Base-by-base conservation (phyloP, 2,888 invertebrate species). In the Oasisia sp. region DNA sequence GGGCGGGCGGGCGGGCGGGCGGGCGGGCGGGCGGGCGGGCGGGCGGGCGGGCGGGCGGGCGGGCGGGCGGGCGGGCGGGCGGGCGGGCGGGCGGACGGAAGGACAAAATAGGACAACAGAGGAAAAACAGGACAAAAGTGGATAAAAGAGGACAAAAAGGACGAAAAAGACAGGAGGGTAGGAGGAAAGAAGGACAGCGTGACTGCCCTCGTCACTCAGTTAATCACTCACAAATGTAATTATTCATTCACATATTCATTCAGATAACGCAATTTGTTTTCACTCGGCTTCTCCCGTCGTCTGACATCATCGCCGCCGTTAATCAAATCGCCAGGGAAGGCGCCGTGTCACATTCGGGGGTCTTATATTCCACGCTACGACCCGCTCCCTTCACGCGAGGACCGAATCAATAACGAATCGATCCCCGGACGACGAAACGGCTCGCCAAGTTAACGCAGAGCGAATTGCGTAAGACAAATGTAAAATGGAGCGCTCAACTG, bases 181-280 rank as follows among this genome's bases (percentile, higher is more conserved):
- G 50, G 14, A 50, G 12, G 50, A 50, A 3, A 74, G 27, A 74
- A 74, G 27, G 74, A 74, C 74, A 74, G 74, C 27, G 7, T 27
- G 74, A 74, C n/a, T 74, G 27, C n/a, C 27, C 19, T 19, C 74
- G 27, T 74, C 74, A n/a, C 74, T 74, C 74, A 74, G 14, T 74
- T 27, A 74, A 19, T 74, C n/a, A 74, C 7, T 74, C 74, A 74
- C 27, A 74, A 74, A 74, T 74, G 74, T 74, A 74, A 74, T 74
- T 74, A 74, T 74, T 74, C 74, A 74, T 74, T 74, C 74, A 74
- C 74, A 19, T 74, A 74, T 74, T 74, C 74, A 74, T 74, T n/a
- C 74, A 74, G 74, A 74, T 74, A 27, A 74, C 27, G 74, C 27
- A 74, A 74, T 74, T n/a, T 74, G 74, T 74, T 74, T 19, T 74